phyloP scores from a whole-genome alignment of 2,797 vertebrate genomes.

The Decapterus maruadsi region DNA sequence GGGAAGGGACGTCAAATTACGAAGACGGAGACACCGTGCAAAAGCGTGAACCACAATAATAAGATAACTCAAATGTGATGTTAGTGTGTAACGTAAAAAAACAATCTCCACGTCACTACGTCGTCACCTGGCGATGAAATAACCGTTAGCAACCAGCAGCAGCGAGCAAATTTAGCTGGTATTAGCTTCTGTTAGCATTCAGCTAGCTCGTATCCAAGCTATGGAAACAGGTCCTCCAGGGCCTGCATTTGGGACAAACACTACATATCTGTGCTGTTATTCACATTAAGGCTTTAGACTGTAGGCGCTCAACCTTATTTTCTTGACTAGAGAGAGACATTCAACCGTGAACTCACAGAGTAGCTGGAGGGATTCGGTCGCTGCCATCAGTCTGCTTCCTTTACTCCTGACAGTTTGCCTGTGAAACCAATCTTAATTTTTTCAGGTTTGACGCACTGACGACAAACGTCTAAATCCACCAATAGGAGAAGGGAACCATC shows the following conservation, averaged over 20 bases:
- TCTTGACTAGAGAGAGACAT: rapidly evolving
- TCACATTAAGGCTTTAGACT: neutral
- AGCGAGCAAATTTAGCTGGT: conserved; percentile 17
- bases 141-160: neutral
- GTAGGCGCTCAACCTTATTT: neutral
- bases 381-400: conserved; percentile 37
- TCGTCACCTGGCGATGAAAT: neutral
- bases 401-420: conserved; percentile 71
- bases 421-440: conserved; percentile 69
- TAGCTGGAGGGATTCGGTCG: neutral
- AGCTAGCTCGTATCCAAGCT: conserved; percentile 27
- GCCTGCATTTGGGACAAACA: conserved; percentile 3
- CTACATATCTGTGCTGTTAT: rapidly evolving
- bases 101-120: rapidly evolving
- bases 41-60: no score
- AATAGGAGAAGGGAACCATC: conserved; percentile 34
- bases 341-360: conserved; percentile 56
- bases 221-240: conserved; percentile 48
- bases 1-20: neutral
- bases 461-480: conserved; percentile 22
- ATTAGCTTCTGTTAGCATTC: conserved; percentile 57
- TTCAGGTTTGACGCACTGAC: conserved; percentile 1
- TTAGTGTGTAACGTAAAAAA: neutral
- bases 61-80: rapidly evolving
- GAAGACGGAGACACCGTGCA: neutral